Conservation (phyloP, 2,113 vertebrate species). For the Chitala chitala region DNA sequence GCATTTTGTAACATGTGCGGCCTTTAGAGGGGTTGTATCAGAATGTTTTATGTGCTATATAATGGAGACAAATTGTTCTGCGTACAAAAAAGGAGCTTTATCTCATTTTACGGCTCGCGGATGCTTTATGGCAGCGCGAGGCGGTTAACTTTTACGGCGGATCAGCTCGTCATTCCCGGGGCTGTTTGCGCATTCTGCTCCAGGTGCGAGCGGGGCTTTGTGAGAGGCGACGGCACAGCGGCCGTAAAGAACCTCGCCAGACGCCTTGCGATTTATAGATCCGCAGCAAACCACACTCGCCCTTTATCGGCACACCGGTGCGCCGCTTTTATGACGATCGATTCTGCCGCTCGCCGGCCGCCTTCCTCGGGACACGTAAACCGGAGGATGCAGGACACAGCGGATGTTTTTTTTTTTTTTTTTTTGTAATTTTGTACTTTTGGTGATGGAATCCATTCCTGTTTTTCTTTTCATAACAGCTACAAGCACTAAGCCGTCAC, state of each 20-base stretch:
- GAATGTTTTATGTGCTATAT: conserved; percentile 16
- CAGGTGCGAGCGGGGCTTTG: not conserved
- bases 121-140: conserved; percentile 39
- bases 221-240: conserved; percentile 17
- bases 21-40: not conserved
- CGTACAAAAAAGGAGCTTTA: conserved; percentile 34
- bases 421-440: too few relatives aligned
- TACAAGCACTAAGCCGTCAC: too few relatives aligned
- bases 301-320: conserved; percentile 39
- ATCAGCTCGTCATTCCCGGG: conserved; percentile 30
- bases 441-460: too few relatives aligned
- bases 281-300: conserved; percentile 35
- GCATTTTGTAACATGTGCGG: not conserved
- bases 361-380: too few relatives aligned
- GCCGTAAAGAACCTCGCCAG: conserved; percentile 26
- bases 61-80: conserved; percentile 5
- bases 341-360: too few relatives aligned
- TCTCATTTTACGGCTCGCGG: conserved; percentile 38
- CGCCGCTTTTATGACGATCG: too few relatives aligned
- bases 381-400: too few relatives aligned
- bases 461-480: too few relatives aligned
- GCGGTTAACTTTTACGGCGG: conserved; percentile 46
- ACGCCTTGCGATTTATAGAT: conserved; percentile 42
- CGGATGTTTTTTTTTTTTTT: too few relatives aligned
- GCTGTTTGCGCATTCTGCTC: conserved; percentile 20